Evolutionary conservation across 1,140 invertebrate species (phyloP), one percentile per base, ranked within the genome.

Genomic region (Globodera ellingtonae): DNA sequence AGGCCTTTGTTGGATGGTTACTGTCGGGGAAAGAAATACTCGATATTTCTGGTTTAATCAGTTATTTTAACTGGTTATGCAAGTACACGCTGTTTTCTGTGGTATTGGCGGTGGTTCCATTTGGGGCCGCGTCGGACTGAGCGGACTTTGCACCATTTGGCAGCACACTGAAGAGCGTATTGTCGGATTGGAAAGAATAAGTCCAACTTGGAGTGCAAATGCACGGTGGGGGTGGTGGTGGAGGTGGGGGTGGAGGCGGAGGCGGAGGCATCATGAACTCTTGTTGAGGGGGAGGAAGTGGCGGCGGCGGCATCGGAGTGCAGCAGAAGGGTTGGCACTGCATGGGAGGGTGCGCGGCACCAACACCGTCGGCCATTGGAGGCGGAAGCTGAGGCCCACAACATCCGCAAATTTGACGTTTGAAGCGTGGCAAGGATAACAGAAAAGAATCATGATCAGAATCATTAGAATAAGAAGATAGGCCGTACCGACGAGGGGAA

Each of bases 281-380:
- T 70, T 44, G 21, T 47, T 70, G 67, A n/a, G 56, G 56, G 15
- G 56, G 5, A 18, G 56, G 67, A 9, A 10, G 21, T 1, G 35
- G 35, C 35, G 35, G 35, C 35, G 13, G 67, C n/a, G 24, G 21
- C 21, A 77, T 69, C 69, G 75, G 75, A 4, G 59, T 77, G 48
- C 75, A 77, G 66, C 74, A 76, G 35, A 52, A 76, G 66, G 74
- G 74, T 62, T 76, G 74, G 56, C 75, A 77, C 18, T 69, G 62
- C 21, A 69, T 77, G 21, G 52, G 75, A 9, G 52, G 75, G 9
- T 59, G 75, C 21, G 56, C 50, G 65, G 73, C 56, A 21, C 47
- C 47, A 75, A 75, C 50, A 62, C 65, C 35, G 8, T 56, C 71
- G n/a, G 73, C 73, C 56, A 72, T 50, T 72, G 35, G 50, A 59